Conservation (phyloP, 1,140 invertebrate genomes). For the Luehdorfia chinensis region DNA sequence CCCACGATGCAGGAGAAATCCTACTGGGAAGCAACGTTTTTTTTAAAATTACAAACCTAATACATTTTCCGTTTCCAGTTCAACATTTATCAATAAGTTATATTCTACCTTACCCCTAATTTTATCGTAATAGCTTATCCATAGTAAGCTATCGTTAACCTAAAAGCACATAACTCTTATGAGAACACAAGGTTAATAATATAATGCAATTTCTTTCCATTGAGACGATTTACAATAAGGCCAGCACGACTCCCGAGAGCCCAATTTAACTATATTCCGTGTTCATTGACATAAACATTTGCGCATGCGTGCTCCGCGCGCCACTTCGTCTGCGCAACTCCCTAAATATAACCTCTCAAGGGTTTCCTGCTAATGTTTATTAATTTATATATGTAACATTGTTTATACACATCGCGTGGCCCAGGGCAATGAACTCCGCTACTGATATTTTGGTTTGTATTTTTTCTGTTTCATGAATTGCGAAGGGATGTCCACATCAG, state of each 20-base stretch:
- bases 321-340: conserved; percentile 45
- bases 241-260: background rate
- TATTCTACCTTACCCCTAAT: too few species aligned
- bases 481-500: conserved; percentile 13
- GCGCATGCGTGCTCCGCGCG: conserved; percentile 32
- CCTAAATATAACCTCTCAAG: conserved; percentile 67
- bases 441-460: conserved; percentile 34
- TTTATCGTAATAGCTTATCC: too few species aligned
- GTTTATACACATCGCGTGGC: conserved; percentile 59
- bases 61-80: too few species aligned
- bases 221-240: too few species aligned
- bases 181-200: too few species aligned
- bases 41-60: too few species aligned
- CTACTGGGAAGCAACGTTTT: too few species aligned
- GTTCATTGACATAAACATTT: conserved; percentile 47
- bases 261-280: conserved; percentile 27
- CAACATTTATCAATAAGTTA: too few species aligned
- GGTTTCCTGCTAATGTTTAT: conserved; percentile 69
- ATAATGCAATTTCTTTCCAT: background rate
- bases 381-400: conserved; percentile 61
- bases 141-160: too few species aligned
- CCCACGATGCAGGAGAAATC: too few species aligned
- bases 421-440: conserved; percentile 45
- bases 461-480: conserved; percentile 3
- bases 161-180: too few species aligned